A percentile compares a stretch with the other conserved stretches of the same genome.
These are phyloP conservation scores for Montipora sp. DNA, from an alignment of 64 coral and sea anemone species.

Conservation along the genomic window DNA sequence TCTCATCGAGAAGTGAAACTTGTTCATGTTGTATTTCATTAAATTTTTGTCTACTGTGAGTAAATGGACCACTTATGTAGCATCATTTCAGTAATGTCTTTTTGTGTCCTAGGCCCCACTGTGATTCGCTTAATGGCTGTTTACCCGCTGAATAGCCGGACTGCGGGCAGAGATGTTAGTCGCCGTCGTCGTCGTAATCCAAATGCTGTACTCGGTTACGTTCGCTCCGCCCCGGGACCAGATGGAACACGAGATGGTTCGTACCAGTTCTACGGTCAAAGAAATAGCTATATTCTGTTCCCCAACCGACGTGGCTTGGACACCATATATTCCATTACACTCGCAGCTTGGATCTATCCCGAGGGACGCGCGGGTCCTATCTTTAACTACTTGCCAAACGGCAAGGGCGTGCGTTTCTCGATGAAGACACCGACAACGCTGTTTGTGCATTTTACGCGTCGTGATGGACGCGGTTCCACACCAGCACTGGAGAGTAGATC, in stretches of 20 bases:
- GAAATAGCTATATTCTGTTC: conserved; percentile 76
- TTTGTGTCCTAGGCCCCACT: neutral
- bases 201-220: conserved; percentile 4
- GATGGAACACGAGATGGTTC: conserved; percentile 60
- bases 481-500: neutral
- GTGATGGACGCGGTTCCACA: conserved; percentile 24
- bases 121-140: conserved; percentile 1
- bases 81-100: neutral
- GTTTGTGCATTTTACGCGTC: conserved; percentile 47
- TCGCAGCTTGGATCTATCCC: conserved; percentile 70
- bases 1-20: neutral
- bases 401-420: conserved; percentile 48
- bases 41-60: neutral
- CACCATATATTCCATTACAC: conserved; percentile 49
- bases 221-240: conserved; percentile 46
- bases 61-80: neutral
- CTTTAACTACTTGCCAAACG: conserved; percentile 18
- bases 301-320: conserved; percentile 71
- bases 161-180: conserved; percentile 50
- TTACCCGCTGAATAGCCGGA: conserved; percentile 54
- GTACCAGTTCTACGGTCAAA: conserved; percentile 56
- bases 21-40: neutral
- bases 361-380: conserved; percentile 37
- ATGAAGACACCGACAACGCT: conserved; percentile 17
- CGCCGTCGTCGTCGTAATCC: conserved; percentile 18